phyloP scores from a whole-genome alignment of 2,113 vertebrate species.

The Lophochroa leadbeateri region DNA sequence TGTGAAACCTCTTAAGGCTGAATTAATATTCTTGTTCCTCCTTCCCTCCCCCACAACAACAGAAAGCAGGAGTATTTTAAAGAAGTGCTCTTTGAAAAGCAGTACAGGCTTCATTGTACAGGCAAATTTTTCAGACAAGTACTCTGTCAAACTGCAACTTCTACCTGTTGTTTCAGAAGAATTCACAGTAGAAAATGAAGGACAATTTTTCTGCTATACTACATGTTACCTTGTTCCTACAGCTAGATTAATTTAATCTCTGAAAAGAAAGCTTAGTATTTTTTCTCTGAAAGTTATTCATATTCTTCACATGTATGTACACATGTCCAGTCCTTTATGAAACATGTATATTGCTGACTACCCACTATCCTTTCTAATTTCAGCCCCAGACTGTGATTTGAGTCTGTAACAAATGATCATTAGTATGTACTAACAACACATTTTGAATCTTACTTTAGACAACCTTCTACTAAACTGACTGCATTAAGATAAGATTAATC shows the following conservation, averaged over 20 bases:
- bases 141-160: background rate
- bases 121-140: background rate
- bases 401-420: rapidly evolving
- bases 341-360: background rate
- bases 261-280: background rate
- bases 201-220: background rate
- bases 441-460: background rate
- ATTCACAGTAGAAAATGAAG: background rate
- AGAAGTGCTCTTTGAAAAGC: background rate
- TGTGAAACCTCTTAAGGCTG: background rate
- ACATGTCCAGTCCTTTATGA: background rate
- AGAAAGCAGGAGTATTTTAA: background rate
- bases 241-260: background rate
- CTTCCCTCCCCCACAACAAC: background rate
- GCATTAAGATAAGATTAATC: background rate
- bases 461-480: background rate
- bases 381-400: background rate
- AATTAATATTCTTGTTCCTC: conserved; percentile 10
- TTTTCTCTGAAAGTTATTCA: background rate
- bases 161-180: background rate
- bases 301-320: background rate
- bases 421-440: background rate
- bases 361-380: background rate
- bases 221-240: background rate
- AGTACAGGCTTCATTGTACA: background rate